Percentiles rank a stretch among this genome's conserved stretches.
Evolutionary conservation across 2,888 invertebrate species (phyloP).

Genomic region (Galerucella nymphaeae): DNA sequence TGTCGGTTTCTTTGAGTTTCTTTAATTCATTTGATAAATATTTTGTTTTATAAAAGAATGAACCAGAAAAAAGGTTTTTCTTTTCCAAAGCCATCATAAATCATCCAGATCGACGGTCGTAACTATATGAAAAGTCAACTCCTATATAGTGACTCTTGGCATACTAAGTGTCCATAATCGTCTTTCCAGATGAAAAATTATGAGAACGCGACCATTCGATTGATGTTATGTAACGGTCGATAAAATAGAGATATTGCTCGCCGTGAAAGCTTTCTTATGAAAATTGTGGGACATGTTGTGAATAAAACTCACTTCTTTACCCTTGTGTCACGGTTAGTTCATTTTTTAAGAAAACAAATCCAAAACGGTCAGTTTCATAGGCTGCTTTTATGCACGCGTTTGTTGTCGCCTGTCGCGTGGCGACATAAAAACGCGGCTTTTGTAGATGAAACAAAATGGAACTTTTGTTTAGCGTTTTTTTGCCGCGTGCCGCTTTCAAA

Average conservation of each 20-base stretch:
- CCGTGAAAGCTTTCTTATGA: conserved; percentile 8
- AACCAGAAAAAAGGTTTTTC: too few species aligned
- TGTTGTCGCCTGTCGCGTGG: too few species aligned
- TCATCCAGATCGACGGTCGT: not conserved
- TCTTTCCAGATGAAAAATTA: conserved; percentile 17
- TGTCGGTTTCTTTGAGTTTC: too few species aligned
- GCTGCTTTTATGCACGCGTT: too few species aligned
- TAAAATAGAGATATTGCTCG: conserved; percentile 17
- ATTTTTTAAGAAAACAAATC: not conserved
- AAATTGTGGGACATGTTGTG: not conserved
- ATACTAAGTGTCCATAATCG: conserved; percentile 15
- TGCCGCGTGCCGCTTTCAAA: too few species aligned
- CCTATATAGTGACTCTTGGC: conserved; percentile 10
- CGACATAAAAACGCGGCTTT: too few species aligned
- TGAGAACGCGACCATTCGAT: conserved; percentile 13
- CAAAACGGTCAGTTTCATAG: not conserved
- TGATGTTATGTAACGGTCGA: conserved; percentile 16
- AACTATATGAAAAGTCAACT: conserved; percentile 19
- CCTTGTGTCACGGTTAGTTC: not conserved
- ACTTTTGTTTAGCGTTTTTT: too few species aligned
- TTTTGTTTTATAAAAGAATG: too few species aligned
- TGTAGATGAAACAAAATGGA: too few species aligned
- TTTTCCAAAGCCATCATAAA: not conserved
- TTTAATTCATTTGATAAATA: too few species aligned
- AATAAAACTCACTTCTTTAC: not conserved